phyloP scores from a whole-genome alignment of 2,797 vertebrate genomes.

The Spatula clypeata region DNA sequence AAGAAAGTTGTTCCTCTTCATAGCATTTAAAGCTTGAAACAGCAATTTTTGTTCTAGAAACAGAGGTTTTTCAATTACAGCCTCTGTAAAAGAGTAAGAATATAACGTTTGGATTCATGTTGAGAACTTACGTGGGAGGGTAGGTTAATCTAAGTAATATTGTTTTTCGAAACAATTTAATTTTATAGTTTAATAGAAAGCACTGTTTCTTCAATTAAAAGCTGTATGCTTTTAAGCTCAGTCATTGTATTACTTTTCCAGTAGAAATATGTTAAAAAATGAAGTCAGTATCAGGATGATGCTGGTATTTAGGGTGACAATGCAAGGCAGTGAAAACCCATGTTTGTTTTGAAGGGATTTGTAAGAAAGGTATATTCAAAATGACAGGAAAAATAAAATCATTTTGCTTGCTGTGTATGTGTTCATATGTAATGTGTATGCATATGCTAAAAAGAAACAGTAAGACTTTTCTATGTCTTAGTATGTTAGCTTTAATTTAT shows the following conservation, averaged over 20 bases:
- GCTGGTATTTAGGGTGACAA: background rate
- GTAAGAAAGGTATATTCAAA: background rate
- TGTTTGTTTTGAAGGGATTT: background rate
- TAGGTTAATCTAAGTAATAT: background rate
- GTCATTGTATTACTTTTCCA: background rate
- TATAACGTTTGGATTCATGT: background rate
- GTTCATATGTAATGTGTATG: background rate
- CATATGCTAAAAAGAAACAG: background rate
- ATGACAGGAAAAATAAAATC: background rate
- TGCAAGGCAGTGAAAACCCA: fast-evolving
- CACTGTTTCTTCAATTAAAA: background rate
- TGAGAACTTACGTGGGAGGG: fast-evolving
- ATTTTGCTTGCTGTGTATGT: fast-evolving
- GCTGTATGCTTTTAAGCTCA: background rate
- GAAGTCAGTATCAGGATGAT: background rate
- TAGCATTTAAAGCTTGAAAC: background rate
- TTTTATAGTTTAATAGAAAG: background rate
- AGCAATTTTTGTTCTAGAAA: background rate
- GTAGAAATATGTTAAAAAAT: background rate
- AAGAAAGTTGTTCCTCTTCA: background rate
- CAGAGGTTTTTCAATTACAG: background rate
- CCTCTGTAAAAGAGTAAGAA: background rate
- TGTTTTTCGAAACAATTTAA: background rate
- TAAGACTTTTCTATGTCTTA: background rate
- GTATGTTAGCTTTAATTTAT: background rate